Conservation (phyloP, 2,113 vertebrate genomes). For the Bufo gargarizans region DNA sequence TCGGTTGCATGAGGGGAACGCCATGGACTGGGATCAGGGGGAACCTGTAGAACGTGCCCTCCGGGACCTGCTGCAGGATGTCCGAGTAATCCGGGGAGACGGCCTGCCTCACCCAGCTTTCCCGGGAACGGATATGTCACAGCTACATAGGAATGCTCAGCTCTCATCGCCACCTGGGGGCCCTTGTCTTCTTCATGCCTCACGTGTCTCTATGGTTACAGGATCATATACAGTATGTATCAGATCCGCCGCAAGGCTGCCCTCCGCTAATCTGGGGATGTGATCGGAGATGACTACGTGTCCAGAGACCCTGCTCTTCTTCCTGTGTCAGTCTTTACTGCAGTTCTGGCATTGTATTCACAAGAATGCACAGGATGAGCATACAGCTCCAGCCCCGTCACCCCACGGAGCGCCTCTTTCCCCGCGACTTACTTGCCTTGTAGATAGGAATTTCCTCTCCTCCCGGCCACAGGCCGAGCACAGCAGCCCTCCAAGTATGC, state of each 20-base stretch:
- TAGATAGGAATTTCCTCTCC: too few relatives aligned
- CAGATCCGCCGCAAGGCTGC: background rate
- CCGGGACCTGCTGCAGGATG: background rate
- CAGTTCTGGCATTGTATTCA: background rate
- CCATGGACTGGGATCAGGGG: conserved; percentile 68
- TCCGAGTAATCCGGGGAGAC: background rate
- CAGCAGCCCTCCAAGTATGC: too few relatives aligned
- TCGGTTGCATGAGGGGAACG: conserved; percentile 69
- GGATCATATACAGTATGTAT: background rate
- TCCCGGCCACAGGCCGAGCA: too few relatives aligned
- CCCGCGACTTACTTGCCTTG: too few relatives aligned
- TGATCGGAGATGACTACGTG: background rate
- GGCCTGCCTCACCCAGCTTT: conserved; percentile 2
- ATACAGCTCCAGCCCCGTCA: background rate
- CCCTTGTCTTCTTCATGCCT: too few relatives aligned
- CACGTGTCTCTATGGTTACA: too few relatives aligned
- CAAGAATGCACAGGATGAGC: too few relatives aligned
- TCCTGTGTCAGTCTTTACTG: background rate
- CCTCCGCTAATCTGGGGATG: background rate
- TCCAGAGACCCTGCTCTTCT: background rate
- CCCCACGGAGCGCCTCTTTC: too few relatives aligned
- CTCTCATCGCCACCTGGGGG: too few relatives aligned
- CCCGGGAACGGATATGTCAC: background rate
- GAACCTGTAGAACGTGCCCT: conserved; percentile 66
- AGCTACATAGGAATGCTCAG: too few relatives aligned